Percentiles rank a stretch among this genome's conserved stretches.
These are phyloP conservation scores for Tetramorium simillimum DNA, from an alignment of 1,140 invertebrate species.

Conservation along the genomic window DNA sequence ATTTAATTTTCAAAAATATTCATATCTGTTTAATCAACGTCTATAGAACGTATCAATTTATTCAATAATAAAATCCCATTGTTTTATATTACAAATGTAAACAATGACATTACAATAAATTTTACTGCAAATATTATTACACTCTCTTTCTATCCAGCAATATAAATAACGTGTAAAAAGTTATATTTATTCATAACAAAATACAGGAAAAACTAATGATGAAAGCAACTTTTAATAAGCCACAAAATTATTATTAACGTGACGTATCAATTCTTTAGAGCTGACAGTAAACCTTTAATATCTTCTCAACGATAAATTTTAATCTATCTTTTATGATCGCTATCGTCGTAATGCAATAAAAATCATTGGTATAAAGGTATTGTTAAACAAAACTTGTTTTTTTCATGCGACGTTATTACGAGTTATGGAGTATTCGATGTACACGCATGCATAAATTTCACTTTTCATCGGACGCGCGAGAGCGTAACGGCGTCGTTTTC, in stretches of 20 bases:
- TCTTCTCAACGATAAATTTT: not conserved
- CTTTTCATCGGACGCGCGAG: slow-evolving; percentile 13
- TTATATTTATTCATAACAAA: slow-evolving; percentile 6
- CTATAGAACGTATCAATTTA: not conserved
- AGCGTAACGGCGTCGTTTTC: slow-evolving; percentile 31
- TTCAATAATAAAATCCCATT: not conserved
- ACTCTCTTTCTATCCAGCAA: not conserved
- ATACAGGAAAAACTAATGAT: not conserved
- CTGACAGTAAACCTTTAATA: not conserved
- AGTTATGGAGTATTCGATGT: slow-evolving; percentile 44
- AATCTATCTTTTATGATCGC: slow-evolving; percentile 21
- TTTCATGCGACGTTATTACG: slow-evolving; percentile 24
- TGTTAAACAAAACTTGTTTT: slow-evolving; percentile 39
- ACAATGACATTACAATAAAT: not conserved
- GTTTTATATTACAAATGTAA: not conserved
- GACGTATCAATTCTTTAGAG: not conserved
- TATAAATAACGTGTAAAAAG: not conserved
- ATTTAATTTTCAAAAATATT: not conserved
- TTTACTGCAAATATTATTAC: not conserved
- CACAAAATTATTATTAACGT: slow-evolving; percentile 16
- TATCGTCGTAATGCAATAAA: slow-evolving; percentile 7
- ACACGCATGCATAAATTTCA: slow-evolving; percentile 59
- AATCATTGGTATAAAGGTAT: slow-evolving; percentile 13
- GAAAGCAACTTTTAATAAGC: slow-evolving; percentile 3
- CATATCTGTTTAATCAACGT: not conserved